These are phyloP conservation scores for Caenorhabditis sp. DNA, from an alignment of 2,888 invertebrate genomes.

Conservation along the genomic window DNA sequence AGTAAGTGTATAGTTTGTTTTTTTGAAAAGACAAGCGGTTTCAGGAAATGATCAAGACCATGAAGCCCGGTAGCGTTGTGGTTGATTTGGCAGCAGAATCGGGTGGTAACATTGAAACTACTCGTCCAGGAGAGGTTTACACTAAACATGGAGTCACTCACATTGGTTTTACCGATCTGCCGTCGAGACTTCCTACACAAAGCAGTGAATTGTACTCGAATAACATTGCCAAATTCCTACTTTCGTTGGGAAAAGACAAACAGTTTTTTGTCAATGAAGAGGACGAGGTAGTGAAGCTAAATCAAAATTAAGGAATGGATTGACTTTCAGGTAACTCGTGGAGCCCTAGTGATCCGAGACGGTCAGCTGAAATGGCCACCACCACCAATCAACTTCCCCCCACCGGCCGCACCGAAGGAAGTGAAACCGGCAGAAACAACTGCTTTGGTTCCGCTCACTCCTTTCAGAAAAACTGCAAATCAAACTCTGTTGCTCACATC, in stretches of 20 bases:
- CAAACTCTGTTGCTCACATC: constrained; percentile 88
- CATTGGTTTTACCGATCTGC: constrained; percentile 91
- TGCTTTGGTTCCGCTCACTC: constrained; percentile 84
- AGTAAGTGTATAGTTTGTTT: constrained; percentile 85
- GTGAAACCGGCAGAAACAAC: constrained; percentile 26
- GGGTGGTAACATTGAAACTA: constrained; percentile 87
- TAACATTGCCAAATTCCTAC: constrained; percentile 91
- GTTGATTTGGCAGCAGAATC: constrained; percentile 93
- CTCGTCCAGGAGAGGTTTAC: constrained; percentile 86
- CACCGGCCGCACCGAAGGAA: constrained; percentile 77
- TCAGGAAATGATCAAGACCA: constrained; percentile 89
- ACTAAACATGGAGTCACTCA: constrained; percentile 90
- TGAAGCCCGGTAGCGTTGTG: constrained; percentile 93
- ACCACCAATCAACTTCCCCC: constrained; percentile 84
- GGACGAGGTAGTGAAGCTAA: constrained; percentile 88
- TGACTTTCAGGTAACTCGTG: constrained; percentile 86
- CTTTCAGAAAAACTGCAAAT: constrained; percentile 88
- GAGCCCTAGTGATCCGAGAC: constrained; percentile 89
- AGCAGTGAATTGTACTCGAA: constrained; percentile 93
- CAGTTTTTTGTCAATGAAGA: constrained; percentile 90
- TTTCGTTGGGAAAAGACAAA: constrained; percentile 90
- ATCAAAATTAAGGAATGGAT: not conserved
- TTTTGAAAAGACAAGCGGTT: constrained; percentile 14
- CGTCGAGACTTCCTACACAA: constrained; percentile 91
- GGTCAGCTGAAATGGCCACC: constrained; percentile 91